Evolutionary conservation across 92 coral and sea anemone genomes (phyloP).

Genomic region (Pocillopora meandrina): DNA sequence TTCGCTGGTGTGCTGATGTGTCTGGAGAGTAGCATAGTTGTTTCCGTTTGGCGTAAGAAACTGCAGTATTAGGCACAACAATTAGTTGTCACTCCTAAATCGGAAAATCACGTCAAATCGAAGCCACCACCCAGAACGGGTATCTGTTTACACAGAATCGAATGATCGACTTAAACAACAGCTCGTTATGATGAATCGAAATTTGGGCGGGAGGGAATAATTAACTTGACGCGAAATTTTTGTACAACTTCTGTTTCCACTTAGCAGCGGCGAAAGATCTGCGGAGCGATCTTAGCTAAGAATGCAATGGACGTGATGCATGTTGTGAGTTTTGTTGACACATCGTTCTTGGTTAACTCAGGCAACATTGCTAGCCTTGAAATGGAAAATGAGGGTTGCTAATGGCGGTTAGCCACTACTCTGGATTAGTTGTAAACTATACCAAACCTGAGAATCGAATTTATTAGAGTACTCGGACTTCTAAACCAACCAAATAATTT

Average conservation of each 20-base stretch:
- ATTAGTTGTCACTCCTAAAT: background rate
- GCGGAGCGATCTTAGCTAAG: background rate
- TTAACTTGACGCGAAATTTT: background rate
- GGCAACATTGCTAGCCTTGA: background rate
- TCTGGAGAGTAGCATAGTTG: background rate
- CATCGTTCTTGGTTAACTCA: too few relatives aligned
- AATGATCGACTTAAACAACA: background rate
- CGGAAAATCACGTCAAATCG: background rate
- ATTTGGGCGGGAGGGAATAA: background rate
- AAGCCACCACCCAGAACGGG: background rate
- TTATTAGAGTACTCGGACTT: background rate
- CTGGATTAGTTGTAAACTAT: background rate
- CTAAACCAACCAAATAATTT: background rate
- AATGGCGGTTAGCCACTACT: background rate
- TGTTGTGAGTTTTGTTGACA: background rate
- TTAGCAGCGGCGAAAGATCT: background rate
- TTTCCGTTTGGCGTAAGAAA: background rate
- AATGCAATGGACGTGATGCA: background rate
- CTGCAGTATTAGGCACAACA: background rate
- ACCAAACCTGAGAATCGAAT: background rate
- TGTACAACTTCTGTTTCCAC: background rate
- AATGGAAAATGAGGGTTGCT: background rate
- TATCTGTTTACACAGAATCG: background rate
- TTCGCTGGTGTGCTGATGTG: background rate
- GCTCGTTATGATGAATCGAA: background rate